phyloP scores from a whole-genome alignment of 2,888 invertebrate genomes.

The Bimastos eiseni region DNA sequence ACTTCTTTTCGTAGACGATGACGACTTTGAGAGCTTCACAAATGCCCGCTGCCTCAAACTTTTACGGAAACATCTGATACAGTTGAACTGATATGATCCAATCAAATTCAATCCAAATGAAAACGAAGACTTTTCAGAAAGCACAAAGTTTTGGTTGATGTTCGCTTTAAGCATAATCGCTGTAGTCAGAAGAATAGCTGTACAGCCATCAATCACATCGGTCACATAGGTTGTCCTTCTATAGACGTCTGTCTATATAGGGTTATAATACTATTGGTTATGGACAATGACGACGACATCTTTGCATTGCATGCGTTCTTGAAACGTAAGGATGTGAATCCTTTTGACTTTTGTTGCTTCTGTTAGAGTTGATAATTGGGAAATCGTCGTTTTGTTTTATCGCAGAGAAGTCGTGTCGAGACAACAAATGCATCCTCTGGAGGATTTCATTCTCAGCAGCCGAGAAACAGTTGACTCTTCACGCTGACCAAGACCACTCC shows the following conservation, averaged over 20 bases:
- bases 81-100: background rate
- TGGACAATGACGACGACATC: no score
- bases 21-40: no score
- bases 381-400: background rate
- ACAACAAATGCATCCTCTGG: background rate
- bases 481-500: background rate
- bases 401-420: background rate
- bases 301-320: no score
- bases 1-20: no score
- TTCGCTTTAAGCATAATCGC: no score
- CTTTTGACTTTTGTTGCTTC: no score
- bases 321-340: no score
- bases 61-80: background rate
- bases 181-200: no score
- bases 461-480: background rate
- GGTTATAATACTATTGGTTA: no score
- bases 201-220: no score
- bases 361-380: background rate
- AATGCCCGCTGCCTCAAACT: background rate
- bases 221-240: no score
- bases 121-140: background rate
- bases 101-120: background rate
- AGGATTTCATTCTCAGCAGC: slow-evolving; percentile 16
- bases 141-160: background rate
- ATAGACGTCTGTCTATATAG: no score